phyloP scores from a whole-genome alignment of 2,797 vertebrate species.

The Poecilia wingei region DNA sequence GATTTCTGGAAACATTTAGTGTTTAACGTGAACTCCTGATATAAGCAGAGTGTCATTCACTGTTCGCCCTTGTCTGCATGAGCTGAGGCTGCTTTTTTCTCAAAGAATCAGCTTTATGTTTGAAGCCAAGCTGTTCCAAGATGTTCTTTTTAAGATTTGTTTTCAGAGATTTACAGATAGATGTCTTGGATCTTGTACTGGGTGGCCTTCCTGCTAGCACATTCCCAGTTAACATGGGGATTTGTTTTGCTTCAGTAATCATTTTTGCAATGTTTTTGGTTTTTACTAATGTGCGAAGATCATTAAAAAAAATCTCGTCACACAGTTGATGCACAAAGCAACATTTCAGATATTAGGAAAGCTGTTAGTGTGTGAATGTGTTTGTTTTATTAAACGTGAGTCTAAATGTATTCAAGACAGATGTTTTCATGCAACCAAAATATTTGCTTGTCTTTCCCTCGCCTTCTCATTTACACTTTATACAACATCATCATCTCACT shows the following conservation, averaged over 20 bases:
- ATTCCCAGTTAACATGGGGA: conserved; percentile 37
- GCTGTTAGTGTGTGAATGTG: conserved; percentile 32
- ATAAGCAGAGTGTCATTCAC: conserved; percentile 21
- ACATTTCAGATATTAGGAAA: conserved; percentile 15
- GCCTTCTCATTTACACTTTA: no score
- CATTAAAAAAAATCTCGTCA: background rate
- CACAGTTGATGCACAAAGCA: conserved; percentile 8
- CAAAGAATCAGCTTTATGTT: conserved; percentile 20
- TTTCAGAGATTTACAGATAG: background rate
- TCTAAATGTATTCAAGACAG: background rate
- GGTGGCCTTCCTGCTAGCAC: conserved; percentile 25
- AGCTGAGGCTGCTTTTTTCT: background rate
- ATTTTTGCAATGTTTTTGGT: conserved; percentile 13
- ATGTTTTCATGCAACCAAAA: background rate
- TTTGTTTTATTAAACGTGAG: conserved; percentile 47
- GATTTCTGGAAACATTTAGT: conserved; percentile 34
- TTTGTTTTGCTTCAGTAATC: conserved; percentile 14
- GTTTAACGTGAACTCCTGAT: conserved; percentile 32
- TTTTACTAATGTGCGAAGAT: conserved; percentile 9
- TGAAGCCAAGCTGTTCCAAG: conserved; percentile 18
- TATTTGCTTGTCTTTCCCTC: no score
- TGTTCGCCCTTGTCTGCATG: conserved; percentile 23
- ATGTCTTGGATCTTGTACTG: background rate
- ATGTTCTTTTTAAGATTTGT: conserved; percentile 24
- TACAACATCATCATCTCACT: no score